Evolutionary conservation across 2,113 vertebrate species (phyloP).

Genomic region (Dipodomys spectabilis): DNA sequence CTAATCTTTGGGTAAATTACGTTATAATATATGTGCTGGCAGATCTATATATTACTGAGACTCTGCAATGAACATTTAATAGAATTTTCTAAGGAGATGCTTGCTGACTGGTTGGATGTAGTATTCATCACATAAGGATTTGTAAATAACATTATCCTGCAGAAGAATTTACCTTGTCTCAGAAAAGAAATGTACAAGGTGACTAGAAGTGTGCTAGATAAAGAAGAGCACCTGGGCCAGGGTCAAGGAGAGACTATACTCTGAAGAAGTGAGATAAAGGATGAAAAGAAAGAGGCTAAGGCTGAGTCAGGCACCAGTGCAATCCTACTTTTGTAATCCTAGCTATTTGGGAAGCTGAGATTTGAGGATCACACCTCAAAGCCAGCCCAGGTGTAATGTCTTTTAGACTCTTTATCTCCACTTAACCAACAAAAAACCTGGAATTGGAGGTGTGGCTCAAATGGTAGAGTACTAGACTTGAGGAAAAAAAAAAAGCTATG

Average conservation of each 20-base stretch:
- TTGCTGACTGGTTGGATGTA: not conserved
- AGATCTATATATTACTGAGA: conserved; percentile 48
- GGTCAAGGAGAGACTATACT: not conserved
- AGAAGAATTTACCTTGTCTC: not conserved
- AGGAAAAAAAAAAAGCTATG: too few species aligned
- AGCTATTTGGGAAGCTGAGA: too few species aligned
- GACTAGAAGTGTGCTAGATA: not conserved
- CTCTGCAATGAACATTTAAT: conserved; percentile 19
- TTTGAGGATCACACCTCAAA: too few species aligned
- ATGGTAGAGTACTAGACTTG: too few species aligned
- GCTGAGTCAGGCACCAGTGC: too few species aligned
- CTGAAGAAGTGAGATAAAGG: not conserved
- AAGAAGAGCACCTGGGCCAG: not conserved
- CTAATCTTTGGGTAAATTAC: conserved; percentile 54
- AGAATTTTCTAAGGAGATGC: conserved; percentile 2
- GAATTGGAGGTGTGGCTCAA: too few species aligned
- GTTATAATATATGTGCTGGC: conserved; percentile 50
- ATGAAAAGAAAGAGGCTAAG: not conserved
- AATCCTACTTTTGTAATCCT: too few species aligned
- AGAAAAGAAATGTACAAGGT: not conserved
- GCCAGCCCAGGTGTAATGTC: too few species aligned
- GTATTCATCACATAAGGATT: not conserved
- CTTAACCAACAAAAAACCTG: too few species aligned
- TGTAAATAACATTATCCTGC: not conserved
- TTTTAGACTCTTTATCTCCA: too few species aligned